phyloP scores from a whole-genome alignment of 1,140 invertebrate genomes.

The Caenorhabditis brenneri region DNA sequence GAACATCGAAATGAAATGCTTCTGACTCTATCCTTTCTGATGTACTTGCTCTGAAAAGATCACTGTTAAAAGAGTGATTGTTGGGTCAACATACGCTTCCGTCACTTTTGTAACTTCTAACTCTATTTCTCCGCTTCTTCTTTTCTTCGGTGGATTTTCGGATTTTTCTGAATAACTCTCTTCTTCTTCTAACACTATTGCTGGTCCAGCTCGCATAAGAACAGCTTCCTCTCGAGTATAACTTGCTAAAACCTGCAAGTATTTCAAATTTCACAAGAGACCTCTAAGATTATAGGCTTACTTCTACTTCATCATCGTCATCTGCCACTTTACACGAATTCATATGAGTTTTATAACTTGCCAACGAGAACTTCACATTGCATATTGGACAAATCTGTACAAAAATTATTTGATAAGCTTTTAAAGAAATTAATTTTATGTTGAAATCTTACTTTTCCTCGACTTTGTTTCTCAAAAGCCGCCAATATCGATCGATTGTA shows the following conservation, averaged over 20 bases:
- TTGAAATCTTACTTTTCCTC: neutral
- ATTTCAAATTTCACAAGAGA: no score
- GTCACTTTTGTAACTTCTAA: neutral
- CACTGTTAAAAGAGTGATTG: neutral
- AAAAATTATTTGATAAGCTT: neutral
- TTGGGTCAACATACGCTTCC: neutral
- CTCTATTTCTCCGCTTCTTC: neutral
- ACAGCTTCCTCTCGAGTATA: conserved; percentile 22
- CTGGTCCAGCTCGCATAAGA: neutral
- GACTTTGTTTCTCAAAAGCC: neutral
- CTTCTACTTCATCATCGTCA: neutral
- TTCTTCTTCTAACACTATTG: neutral
- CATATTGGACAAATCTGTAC: neutral
- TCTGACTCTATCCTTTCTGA: neutral
- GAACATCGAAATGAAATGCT: neutral
- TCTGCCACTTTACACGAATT: neutral
- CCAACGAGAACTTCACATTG: neutral
- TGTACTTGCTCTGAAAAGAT: neutral
- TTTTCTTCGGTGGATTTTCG: neutral
- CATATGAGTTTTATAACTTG: conserved; percentile 2
- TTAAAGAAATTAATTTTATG: neutral
- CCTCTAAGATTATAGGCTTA: neutral
- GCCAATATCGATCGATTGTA: conserved; percentile 9
- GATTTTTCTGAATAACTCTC: neutral
- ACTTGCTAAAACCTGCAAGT: neutral